These are phyloP conservation scores for Spinus pinus DNA, from an alignment of 2,797 vertebrate species.

Conservation along the genomic window DNA sequence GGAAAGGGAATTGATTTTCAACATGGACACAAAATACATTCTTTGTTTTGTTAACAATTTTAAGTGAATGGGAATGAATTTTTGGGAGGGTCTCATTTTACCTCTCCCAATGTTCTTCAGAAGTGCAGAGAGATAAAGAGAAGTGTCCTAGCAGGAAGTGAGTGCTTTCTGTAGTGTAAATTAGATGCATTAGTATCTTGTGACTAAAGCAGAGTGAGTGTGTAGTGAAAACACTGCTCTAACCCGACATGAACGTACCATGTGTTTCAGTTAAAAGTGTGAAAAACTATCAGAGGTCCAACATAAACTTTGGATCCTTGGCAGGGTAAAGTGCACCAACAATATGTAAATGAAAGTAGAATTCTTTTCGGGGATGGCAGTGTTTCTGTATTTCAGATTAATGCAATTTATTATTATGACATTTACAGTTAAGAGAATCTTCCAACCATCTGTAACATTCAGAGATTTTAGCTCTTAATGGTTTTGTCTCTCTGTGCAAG, in stretches of 20 bases:
- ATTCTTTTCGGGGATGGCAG: not conserved
- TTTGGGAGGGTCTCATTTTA: not conserved
- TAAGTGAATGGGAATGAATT: not conserved
- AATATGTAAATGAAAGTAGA: not conserved
- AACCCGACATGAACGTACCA: rapidly evolving
- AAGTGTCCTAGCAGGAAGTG: not conserved
- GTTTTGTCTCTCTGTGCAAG: not conserved
- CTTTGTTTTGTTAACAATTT: not conserved
- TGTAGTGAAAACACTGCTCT: not conserved
- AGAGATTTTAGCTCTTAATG: not conserved
- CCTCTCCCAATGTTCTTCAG: not conserved
- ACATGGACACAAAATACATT: not conserved
- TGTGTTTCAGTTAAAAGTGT: not conserved
- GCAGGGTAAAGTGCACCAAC: not conserved
- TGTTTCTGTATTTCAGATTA: not conserved
- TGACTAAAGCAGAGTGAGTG: not conserved
- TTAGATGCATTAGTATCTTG: not conserved
- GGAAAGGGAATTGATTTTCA: not conserved
- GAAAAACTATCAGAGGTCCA: not conserved
- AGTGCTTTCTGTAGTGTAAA: not conserved
- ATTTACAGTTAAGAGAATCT: not conserved
- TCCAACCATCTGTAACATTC: not conserved
- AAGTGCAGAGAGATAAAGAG: not conserved
- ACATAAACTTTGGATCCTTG: not conserved
- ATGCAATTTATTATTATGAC: not conserved